Evolutionary conservation across 2,888 invertebrate species (phyloP).

Genomic region (Chalcis sispes): DNA sequence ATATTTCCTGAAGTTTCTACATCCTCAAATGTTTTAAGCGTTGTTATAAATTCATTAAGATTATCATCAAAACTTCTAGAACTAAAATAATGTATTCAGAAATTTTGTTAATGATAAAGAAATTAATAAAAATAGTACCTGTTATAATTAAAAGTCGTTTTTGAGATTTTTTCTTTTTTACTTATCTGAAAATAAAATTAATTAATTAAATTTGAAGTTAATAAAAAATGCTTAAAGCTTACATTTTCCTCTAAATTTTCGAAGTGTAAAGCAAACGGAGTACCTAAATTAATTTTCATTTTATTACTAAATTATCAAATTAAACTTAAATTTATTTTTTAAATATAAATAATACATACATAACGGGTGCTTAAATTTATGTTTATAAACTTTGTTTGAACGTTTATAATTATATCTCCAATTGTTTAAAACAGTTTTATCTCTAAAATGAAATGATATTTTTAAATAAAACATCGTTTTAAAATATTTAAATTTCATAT

Average conservation of each 20-base stretch:
- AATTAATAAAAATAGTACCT: slow-evolving; percentile 7
- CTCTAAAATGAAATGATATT: slow-evolving; percentile 65
- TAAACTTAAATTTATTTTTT: neutral
- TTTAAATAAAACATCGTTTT: neutral
- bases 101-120: neutral
- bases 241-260: slow-evolving; percentile 5
- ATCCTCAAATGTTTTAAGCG: slow-evolving; percentile 17
- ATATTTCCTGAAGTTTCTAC: neutral
- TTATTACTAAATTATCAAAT: slow-evolving; percentile 1
- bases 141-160: neutral
- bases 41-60: slow-evolving; percentile 9
- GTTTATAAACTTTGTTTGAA: slow-evolving; percentile 65
- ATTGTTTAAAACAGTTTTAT: slow-evolving; percentile 76
- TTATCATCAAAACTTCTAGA: slow-evolving; percentile 21
- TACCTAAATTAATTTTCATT: slow-evolving; percentile 11
- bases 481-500: slow-evolving; percentile 9
- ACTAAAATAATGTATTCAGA: slow-evolving; percentile 15
- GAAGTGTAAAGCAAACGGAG: slow-evolving; percentile 30
- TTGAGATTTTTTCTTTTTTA: neutral
- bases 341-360: slow-evolving; percentile 59
- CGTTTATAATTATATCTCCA: slow-evolving; percentile 78
- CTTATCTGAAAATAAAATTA: neutral
- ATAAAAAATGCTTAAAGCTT: slow-evolving; percentile 10
- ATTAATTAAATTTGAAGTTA: neutral
- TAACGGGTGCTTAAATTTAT: slow-evolving; percentile 66